Evolutionary conservation across 2,113 vertebrate genomes (phyloP).

Genomic region (Protomyctophum bolini): DNA sequence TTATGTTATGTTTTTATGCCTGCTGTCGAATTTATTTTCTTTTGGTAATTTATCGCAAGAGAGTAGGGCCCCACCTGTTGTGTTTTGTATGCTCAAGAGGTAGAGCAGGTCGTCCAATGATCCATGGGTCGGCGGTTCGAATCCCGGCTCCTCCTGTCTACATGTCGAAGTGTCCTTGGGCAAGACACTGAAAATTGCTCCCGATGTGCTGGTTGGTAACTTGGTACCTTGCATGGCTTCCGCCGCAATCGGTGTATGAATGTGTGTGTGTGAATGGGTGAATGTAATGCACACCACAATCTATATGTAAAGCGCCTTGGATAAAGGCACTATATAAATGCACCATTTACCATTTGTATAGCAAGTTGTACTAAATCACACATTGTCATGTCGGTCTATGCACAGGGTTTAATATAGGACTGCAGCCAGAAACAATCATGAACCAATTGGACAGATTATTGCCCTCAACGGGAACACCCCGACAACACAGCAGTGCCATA

Average conservation of each 20-base stretch:
- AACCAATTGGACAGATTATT: slow-evolving; percentile 30
- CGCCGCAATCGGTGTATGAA: too few relatives aligned
- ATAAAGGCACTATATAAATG: too few relatives aligned
- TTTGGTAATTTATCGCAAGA: background rate
- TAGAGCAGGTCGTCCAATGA: too few relatives aligned
- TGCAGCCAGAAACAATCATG: background rate
- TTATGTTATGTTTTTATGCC: slow-evolving; percentile 38
- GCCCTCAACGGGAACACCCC: slow-evolving; percentile 4
- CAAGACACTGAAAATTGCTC: too few relatives aligned
- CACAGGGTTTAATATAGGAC: background rate
- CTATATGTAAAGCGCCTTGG: too few relatives aligned
- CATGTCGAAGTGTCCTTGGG: too few relatives aligned
- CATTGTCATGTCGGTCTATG: too few relatives aligned
- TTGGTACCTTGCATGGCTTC: background rate
- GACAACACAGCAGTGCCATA: slow-evolving; percentile 1
- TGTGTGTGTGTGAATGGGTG: too few relatives aligned
- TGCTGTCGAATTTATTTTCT: slow-evolving; percentile 38
- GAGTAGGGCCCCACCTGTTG: slow-evolving; percentile 37
- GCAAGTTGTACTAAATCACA: too few relatives aligned
- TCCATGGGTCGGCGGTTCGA: too few relatives aligned
- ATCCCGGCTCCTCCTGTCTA: too few relatives aligned
- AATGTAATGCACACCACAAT: too few relatives aligned
- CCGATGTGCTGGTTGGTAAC: background rate
- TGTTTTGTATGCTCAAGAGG: background rate
- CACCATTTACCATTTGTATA: background rate